Conservation (phyloP, 2,797 vertebrate species). For the Pelochelys cantorii region DNA sequence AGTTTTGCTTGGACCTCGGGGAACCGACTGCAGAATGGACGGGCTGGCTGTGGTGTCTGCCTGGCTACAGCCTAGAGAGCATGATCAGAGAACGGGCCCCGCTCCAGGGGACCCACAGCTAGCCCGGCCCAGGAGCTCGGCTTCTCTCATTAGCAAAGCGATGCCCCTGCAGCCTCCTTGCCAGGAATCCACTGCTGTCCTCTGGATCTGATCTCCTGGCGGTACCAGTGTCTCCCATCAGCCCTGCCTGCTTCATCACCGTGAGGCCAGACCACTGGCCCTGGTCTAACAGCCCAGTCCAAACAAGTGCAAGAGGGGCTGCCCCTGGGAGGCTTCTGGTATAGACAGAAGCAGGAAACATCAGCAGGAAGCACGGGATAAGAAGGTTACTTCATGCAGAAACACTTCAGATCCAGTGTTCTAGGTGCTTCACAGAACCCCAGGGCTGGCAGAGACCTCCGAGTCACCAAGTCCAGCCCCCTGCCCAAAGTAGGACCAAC, state of each 20-base stretch:
- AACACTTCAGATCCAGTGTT: neutral
- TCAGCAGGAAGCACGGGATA: neutral
- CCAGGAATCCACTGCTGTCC: neutral
- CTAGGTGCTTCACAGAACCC: neutral
- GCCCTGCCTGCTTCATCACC: neutral
- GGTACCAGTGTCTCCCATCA: neutral
- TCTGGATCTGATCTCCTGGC: neutral
- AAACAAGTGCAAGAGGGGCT: neutral
- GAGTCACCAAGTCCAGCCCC: no score
- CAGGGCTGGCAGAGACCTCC: no score
- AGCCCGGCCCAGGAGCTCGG: neutral
- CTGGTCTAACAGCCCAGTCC: neutral
- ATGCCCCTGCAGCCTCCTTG: neutral
- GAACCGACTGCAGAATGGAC: neutral
- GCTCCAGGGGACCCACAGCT: neutral
- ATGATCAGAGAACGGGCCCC: neutral
- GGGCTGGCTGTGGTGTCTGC: neutral
- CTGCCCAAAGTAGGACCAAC: no score
- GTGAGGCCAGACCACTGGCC: neutral
- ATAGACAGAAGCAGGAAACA: neutral
- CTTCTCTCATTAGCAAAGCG: neutral
- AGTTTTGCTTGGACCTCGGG: neutral
- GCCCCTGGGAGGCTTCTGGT: neutral
- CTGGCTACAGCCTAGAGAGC: neutral
- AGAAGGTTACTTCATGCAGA: neutral